Evolutionary conservation across 2,888 invertebrate species (phyloP).

Genomic region (Steinernema hermaphroditum): DNA sequence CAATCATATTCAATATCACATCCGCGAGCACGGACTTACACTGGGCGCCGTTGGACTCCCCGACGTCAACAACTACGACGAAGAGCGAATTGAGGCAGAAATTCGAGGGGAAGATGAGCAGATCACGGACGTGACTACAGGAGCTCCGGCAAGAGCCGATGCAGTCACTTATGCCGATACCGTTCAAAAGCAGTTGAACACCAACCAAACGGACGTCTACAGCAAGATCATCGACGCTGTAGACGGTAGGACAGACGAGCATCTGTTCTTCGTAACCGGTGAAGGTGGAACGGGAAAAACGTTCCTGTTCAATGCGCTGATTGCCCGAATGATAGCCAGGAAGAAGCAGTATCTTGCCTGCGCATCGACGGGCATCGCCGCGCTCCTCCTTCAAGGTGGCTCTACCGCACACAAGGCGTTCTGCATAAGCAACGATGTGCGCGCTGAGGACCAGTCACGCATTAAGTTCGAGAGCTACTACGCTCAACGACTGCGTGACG

Average conservation of each 20-base stretch:
- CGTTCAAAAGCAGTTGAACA: neutral
- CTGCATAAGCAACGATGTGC: conserved; percentile 13
- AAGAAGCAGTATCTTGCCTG: neutral
- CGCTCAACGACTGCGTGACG: neutral
- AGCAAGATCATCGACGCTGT: neutral
- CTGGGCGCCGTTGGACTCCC: neutral
- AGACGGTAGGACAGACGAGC: neutral
- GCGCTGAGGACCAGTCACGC: neutral
- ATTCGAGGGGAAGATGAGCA: neutral
- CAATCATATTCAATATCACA: neutral
- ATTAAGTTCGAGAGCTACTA: neutral
- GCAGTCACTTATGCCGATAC: neutral
- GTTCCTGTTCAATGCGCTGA: conserved; percentile 7
- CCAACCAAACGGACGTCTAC: neutral
- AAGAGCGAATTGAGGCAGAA: neutral
- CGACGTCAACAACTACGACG: neutral
- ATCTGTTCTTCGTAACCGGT: conserved; percentile 20
- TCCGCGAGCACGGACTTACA: neutral
- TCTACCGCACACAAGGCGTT: conserved; percentile 29
- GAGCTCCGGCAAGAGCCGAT: neutral
- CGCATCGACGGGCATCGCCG: conserved; percentile 35
- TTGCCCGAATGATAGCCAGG: neutral
- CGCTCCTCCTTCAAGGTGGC: conserved; percentile 32
- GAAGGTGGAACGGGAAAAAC: conserved; percentile 32
- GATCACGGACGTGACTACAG: neutral